phyloP scores from a whole-genome alignment of 2,797 vertebrate genomes.

The Pipistrellus kuhlii region DNA sequence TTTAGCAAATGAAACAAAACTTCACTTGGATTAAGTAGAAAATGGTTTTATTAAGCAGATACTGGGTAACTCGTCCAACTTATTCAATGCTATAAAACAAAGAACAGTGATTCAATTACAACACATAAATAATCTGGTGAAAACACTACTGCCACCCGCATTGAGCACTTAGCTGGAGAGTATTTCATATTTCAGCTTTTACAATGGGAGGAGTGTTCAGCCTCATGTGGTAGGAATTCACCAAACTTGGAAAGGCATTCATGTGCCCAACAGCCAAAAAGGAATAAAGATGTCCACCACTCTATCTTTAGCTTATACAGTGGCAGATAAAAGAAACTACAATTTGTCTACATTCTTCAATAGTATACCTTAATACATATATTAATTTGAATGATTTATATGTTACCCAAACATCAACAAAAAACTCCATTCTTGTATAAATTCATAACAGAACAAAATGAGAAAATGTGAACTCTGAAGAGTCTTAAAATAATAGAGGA shows the following conservation, averaged over 20 bases:
- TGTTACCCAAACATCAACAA: background rate
- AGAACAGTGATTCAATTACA: background rate
- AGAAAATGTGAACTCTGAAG: background rate
- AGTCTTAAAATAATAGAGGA: background rate
- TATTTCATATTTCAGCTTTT: conserved; percentile 5
- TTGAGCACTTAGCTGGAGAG: background rate
- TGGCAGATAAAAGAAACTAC: background rate
- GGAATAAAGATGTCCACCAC: background rate
- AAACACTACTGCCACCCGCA: background rate
- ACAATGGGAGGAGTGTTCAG: background rate
- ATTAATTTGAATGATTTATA: conserved; percentile 21
- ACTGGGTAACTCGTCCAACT: background rate
- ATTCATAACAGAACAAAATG: conserved; percentile 39
- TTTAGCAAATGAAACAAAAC: background rate
- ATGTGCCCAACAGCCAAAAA: background rate
- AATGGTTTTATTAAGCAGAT: conserved; percentile 16
- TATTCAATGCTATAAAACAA: background rate
- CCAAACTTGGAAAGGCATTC: background rate
- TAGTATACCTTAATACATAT: background rate
- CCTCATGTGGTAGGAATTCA: background rate
- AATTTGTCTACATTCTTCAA: background rate
- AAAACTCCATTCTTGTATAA: background rate
- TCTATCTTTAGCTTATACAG: background rate
- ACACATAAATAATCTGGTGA: background rate
- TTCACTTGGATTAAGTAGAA: conserved; percentile 4